A percentile compares a stretch with the other conserved stretches of the same genome.
phyloP scores from a whole-genome alignment of 2,797 vertebrate species.

The Oreortyx pictus region DNA sequence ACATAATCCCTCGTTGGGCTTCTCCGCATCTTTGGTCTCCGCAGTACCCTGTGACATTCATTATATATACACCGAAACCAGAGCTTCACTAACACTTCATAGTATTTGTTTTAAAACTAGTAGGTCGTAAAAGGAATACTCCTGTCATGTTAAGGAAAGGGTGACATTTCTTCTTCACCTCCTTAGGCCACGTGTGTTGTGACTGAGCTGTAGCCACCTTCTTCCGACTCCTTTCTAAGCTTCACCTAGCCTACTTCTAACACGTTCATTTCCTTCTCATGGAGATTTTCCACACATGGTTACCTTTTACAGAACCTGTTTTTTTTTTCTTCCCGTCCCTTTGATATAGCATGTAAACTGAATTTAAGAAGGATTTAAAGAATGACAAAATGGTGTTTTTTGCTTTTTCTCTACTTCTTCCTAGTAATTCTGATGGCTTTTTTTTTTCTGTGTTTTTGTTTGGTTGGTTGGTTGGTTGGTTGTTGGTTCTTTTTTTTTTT shows the following conservation, averaged over 20 bases:
- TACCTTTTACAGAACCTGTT: background rate
- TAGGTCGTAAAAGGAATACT: background rate
- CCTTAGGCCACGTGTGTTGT: background rate
- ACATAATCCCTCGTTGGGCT: background rate
- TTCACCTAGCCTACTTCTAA: background rate
- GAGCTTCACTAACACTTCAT: background rate
- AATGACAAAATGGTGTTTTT: background rate
- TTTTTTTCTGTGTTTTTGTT: too few species aligned
- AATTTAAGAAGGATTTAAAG: background rate
- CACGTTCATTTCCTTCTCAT: background rate
- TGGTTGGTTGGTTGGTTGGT: too few species aligned
- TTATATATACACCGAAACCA: background rate
- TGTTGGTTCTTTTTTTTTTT: too few species aligned
- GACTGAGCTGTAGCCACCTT: background rate
- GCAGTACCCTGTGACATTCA: background rate
- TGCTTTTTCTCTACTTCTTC: background rate
- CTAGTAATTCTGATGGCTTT: background rate
- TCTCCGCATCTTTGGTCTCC: background rate
- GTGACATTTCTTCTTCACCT: background rate
- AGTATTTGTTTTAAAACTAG: background rate
- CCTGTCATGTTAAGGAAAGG: background rate
- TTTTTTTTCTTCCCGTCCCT: background rate
- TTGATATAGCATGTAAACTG: background rate
- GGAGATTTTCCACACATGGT: background rate
- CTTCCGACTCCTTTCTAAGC: background rate